Conservation (phyloP, 1,140 invertebrate genomes). For the Eulimnadia texana region DNA sequence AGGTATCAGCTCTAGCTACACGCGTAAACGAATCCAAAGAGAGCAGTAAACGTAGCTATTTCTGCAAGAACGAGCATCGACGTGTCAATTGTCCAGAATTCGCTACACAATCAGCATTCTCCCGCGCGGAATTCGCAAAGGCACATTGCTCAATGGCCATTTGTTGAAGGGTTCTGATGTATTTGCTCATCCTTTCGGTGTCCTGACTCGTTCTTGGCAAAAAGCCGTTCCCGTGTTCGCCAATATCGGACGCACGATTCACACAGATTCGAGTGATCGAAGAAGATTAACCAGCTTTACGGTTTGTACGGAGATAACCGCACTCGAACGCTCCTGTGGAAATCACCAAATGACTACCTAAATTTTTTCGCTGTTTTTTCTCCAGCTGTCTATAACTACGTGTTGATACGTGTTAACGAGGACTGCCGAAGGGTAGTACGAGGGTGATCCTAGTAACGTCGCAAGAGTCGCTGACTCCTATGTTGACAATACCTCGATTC, state of each 20-base stretch:
- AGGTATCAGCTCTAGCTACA: no score
- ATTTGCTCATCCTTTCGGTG: neutral
- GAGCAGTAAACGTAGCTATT: neutral
- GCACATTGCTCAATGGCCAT: slow-evolving; percentile 9
- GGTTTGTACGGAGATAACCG: slow-evolving; percentile 11
- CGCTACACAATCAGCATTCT: neutral
- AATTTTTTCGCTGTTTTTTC: slow-evolving; percentile 3
- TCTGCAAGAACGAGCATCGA: neutral
- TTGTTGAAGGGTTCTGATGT: slow-evolving; percentile 15
- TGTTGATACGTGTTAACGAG: neutral
- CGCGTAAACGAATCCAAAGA: neutral
- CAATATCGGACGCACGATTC: slow-evolving; percentile 18
- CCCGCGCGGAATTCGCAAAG: neutral
- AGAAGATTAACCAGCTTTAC: neutral
- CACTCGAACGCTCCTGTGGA: neutral
- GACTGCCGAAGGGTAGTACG: neutral
- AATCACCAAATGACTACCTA: neutral
- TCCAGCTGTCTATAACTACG: neutral
- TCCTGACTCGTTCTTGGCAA: slow-evolving; percentile 8
- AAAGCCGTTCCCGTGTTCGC: slow-evolving; percentile 2
- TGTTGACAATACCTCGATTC: slow-evolving; percentile 15
- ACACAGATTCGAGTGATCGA: neutral
- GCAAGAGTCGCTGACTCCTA: slow-evolving; percentile 11
- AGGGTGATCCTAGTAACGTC: slow-evolving; percentile 2
- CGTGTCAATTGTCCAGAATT: neutral